Percentiles rank a stretch among this genome's conserved stretches.
These are phyloP conservation scores for Phalacrocorax brasilianus DNA, from an alignment of 2,113 vertebrate species.

Conservation along the genomic window DNA sequence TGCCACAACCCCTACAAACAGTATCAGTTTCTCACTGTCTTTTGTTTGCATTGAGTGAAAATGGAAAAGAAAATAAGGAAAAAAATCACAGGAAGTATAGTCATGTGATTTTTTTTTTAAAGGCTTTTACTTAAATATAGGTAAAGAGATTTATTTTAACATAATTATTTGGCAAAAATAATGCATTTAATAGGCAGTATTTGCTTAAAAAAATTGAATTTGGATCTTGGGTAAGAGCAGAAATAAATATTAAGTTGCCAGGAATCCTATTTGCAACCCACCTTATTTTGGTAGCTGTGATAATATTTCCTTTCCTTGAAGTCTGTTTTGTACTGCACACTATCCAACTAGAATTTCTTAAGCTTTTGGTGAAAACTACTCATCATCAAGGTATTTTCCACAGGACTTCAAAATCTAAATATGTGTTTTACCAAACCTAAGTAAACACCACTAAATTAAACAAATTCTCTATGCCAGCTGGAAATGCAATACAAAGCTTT, in stretches of 20 bases:
- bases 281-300: constrained; percentile 48
- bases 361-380: not conserved
- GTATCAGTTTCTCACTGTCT: not conserved
- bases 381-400: constrained; percentile 32
- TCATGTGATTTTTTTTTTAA: not conserved
- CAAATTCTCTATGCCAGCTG: not conserved
- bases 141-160: not conserved
- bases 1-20: not conserved
- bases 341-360: not conserved
- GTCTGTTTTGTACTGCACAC: not conserved
- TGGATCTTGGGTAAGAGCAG: not conserved
- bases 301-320: constrained; percentile 30
- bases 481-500: not conserved
- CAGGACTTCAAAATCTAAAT: not conserved
- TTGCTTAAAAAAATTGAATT: not conserved
- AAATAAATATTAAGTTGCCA: not conserved
- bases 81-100: not conserved
- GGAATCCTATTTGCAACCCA: not conserved
- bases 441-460: constrained; percentile 28
- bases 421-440: constrained; percentile 2
- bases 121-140: not conserved
- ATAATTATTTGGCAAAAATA: not conserved
- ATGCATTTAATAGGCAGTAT: not conserved
- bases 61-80: not conserved
- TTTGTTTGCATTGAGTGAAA: not conserved